Evolutionary conservation across 2,797 vertebrate species (phyloP).

Genomic region (Poeciliopsis gracilis): DNA sequence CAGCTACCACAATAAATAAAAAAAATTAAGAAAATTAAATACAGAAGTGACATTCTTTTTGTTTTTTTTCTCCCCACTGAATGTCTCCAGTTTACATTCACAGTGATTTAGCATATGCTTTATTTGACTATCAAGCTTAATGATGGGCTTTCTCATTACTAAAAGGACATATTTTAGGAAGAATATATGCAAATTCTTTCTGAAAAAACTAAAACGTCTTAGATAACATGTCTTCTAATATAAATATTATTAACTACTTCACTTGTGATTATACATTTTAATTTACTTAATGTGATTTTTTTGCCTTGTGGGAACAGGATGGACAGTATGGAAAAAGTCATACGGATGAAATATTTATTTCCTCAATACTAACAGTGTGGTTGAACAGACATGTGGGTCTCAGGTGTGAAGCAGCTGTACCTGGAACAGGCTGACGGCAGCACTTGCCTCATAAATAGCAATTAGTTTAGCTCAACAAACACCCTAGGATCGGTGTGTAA

Average conservation of each 20-base stretch:
- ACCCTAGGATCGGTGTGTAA: conserved; percentile 3
- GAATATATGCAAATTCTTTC: background rate
- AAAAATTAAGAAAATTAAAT: background rate
- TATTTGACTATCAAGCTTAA: background rate
- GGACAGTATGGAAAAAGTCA: background rate
- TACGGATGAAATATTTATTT: background rate
- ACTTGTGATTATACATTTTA: no score
- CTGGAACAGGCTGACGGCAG: conserved; percentile 8
- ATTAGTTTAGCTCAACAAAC: conserved; percentile 15
- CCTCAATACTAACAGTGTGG: background rate
- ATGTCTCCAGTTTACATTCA: no score
- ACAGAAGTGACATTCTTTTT: background rate
- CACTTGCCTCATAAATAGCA: conserved; percentile 4
- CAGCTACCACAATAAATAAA: no score
- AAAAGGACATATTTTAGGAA: background rate
- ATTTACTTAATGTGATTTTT: background rate
- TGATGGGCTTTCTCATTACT: background rate
- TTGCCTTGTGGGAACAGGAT: background rate
- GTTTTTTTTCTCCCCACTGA: no score
- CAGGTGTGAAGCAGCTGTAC: conserved; percentile 22
- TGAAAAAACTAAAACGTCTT: background rate
- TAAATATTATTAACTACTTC: background rate
- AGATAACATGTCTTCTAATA: background rate
- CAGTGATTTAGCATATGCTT: background rate
- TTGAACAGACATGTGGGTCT: conserved; percentile 18